Conservation (phyloP, 2,113 vertebrate species). For the Sus scrofa region DNA sequence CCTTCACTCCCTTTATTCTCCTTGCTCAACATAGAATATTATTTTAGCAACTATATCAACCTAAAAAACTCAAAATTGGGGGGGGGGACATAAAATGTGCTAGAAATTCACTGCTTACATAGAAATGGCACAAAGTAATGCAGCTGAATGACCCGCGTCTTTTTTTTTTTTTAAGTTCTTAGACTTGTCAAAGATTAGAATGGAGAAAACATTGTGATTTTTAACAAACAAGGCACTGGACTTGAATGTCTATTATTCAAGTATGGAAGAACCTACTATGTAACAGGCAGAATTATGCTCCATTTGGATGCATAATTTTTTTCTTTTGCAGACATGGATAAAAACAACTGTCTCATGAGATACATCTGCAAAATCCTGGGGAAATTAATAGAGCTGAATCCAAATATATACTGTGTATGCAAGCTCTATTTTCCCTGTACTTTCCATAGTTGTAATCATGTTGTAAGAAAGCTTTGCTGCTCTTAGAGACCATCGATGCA, state of each 20-base stretch:
- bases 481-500: background rate
- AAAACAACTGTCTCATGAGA: conserved; percentile 53
- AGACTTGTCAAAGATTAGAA: background rate
- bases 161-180: background rate
- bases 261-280: background rate
- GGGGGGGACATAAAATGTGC: background rate
- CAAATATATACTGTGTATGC: conserved; percentile 45
- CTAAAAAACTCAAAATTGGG: conserved; percentile 6
- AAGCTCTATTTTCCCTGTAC: conserved; percentile 17
- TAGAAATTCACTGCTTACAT: background rate
- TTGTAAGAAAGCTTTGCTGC: background rate
- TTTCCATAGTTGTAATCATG: conserved; percentile 7
- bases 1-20: background rate
- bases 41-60: conserved; percentile 28
- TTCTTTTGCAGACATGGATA: conserved; percentile 42
- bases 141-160: background rate
- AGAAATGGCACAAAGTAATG: background rate
- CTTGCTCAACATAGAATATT: conserved; percentile 41
- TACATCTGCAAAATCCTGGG: conserved; percentile 35
- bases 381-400: conserved; percentile 64
- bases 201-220: background rate
- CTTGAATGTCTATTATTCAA: conserved; percentile 16
- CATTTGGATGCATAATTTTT: background rate
- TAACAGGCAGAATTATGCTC: conserved; percentile 55
- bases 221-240: background rate